Evolutionary conservation across 2,113 vertebrate genomes (phyloP), one percentile per base, ranked within the genome.

Genomic region (Oryzias woworae): DNA sequence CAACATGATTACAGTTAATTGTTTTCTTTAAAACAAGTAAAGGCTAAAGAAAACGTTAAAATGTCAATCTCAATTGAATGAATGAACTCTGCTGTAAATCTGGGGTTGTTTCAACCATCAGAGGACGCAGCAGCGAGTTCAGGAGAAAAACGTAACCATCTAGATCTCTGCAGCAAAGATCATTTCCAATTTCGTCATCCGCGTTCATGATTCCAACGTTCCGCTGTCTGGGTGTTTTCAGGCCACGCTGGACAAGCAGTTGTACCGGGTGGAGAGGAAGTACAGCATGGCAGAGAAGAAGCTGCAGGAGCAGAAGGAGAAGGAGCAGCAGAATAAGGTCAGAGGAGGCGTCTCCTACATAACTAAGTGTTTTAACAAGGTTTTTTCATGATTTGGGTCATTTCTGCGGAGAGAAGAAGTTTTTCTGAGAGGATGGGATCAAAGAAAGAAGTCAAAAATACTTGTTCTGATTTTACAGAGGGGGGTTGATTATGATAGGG

Each of bases 261-360:
- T 89, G 43, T 79, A 80, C 73, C 66, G 66, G 42, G 51, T 73
- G 0, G 73, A 87, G 1, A 82, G 73, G 57, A 91, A 88, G 81
- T 72, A 77, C 74, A 81, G 72, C 66, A 24, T 59, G 59, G 73
- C 78, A 0, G 86, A 91, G 70, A 90, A 66, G 14, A 87, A 77
- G 8, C 71, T 86, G 5, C 82, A 90, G 61, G 85, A 90, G 65
- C 87, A 90, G 75, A 85, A 71, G n/a, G 84, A 88, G 71, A 78
- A 87, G 60, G 90, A 92, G 71, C 68, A 62, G 13, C 79, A 84
- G 45, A 89, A 77, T 17, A 88, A 85, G 88, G 90, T 92, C 47
- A 66, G 61, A 56, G 2, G 5, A 4, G 15, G 5, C 36, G 5
- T 12, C 14, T 24, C 17, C 45, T 7, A 18, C 17, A 6, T n/a